Evolutionary conservation across 2,113 vertebrate species (phyloP), one percentile per base, ranked within the genome.

Genomic region (Microcebus jonahi): DNA sequence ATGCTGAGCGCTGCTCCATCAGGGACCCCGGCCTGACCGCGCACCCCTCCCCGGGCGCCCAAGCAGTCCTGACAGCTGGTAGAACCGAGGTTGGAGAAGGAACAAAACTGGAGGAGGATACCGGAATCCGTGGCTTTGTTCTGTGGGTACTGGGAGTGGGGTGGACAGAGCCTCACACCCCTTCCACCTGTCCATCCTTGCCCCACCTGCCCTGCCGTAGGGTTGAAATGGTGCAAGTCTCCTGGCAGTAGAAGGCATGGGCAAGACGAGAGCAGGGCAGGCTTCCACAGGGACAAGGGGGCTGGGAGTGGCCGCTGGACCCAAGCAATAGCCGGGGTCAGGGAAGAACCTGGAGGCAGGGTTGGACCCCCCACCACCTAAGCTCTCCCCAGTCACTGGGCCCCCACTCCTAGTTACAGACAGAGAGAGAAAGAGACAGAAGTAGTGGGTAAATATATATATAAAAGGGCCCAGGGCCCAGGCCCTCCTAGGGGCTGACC

Each of bases 41-140:
- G 27, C 48, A 27, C 70, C 86, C 68, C 25, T 27, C 55, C 87
- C 59, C 0, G 5, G 76, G 53, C 45, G 36, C 61, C 59, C 45
- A 15, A 1, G 14, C 61, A 73, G 82, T 80, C 90, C 57, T 13
- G 42, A 65, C 71, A 34, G 59, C 91, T 25, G 88, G 70, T 2
- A 59, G 80, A 80, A 81, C 29, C 4, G 67, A 95, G 96, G 79
- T 4, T 79, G 90, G 79, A 88, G 80, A 86, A 96, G 84, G 65
- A 95, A 68, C 39, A 17, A 29, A 81, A 82, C 50, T 36, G 57
- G 75, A 63, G 87, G 50, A 55, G 57, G 55, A 3, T 84, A 88
- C 86, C 39, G 36, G 97, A 96, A 97, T 90, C 97, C 59, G 55
- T 96, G 96, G 97, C 95, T 96, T 92, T 91, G 97, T 95, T 94